Evolutionary conservation across 2,888 invertebrate genomes (phyloP).

Genomic region (Iselma pallidipennis): DNA sequence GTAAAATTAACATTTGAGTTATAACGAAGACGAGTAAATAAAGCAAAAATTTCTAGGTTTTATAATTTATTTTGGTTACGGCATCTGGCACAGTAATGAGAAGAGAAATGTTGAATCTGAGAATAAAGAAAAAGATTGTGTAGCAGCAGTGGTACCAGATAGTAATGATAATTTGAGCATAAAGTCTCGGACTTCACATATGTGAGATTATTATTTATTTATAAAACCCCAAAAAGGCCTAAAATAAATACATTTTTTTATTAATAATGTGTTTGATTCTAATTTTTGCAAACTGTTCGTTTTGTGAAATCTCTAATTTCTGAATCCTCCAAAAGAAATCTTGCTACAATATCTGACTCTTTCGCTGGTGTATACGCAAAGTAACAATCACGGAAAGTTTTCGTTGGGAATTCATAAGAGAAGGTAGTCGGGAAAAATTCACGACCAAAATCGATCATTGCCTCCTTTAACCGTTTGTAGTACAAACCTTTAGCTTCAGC

Average conservation of each 20-base stretch:
- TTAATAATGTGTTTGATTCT: background rate
- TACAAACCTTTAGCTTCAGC: conserved; percentile 27
- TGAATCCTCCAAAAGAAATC: conserved; percentile 10
- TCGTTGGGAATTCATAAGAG: conserved; percentile 47
- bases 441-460: conserved; percentile 43
- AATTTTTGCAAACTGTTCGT: background rate
- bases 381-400: conserved; percentile 46
- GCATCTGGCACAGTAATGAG: conserved; percentile 70
- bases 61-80: conserved; percentile 73
- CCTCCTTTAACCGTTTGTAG: conserved; percentile 41
- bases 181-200: background rate
- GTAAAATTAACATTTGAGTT: conserved; percentile 53
- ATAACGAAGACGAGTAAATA: background rate
- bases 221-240: too few relatives aligned
- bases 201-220: background rate
- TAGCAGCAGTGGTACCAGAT: background rate
- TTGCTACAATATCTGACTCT: conserved; percentile 40
- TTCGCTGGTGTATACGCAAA: conserved; percentile 50
- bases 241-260: too few relatives aligned
- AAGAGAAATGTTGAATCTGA: conserved; percentile 46
- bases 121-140: conserved; percentile 5
- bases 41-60: conserved; percentile 60
- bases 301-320: conserved; percentile 11
- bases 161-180: background rate
- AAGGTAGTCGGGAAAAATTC: conserved; percentile 49